phyloP scores from a whole-genome alignment of 1,140 invertebrate genomes.

The Medauroidea extradentata region DNA sequence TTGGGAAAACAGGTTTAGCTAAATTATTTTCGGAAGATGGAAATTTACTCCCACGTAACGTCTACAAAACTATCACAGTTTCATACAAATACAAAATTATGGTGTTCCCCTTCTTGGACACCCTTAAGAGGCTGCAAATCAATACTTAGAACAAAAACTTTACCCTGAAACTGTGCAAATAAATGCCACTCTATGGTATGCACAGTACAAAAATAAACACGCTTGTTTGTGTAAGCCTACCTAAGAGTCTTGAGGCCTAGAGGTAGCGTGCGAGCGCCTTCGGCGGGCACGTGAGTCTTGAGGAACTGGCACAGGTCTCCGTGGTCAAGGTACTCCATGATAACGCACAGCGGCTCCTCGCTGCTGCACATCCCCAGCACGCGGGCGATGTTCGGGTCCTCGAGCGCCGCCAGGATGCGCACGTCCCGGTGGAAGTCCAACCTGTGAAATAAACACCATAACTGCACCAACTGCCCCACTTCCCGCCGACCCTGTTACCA shows the following conservation, averaged over 20 bases:
- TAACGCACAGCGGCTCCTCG: conserved; percentile 77
- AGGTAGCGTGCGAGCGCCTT: conserved; percentile 50
- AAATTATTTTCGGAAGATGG: no score
- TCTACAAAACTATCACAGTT: no score
- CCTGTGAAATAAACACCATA: conserved; percentile 47
- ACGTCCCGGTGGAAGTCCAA: conserved; percentile 87
- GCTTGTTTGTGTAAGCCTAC: conserved; percentile 31
- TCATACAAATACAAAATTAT: no score
- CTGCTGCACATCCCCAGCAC: conserved; percentile 80
- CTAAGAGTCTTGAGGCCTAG: conserved; percentile 58
- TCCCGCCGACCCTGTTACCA: no score
- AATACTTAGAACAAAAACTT: no score
- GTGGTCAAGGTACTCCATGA: conserved; percentile 87
- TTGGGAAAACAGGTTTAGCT: no score
- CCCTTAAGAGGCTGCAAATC: no score
- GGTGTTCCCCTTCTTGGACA: no score
- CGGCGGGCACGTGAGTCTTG: conserved; percentile 56
- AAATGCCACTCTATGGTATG: no score
- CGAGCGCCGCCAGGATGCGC: conserved; percentile 76
- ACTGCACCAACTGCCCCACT: neutral
- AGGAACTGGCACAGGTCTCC: conserved; percentile 88
- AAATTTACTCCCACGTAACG: no score
- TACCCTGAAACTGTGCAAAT: no score
- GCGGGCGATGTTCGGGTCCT: conserved; percentile 80
- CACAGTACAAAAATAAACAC: no score